phyloP scores from a whole-genome alignment of 2,113 vertebrate species.

The Naja naja region DNA sequence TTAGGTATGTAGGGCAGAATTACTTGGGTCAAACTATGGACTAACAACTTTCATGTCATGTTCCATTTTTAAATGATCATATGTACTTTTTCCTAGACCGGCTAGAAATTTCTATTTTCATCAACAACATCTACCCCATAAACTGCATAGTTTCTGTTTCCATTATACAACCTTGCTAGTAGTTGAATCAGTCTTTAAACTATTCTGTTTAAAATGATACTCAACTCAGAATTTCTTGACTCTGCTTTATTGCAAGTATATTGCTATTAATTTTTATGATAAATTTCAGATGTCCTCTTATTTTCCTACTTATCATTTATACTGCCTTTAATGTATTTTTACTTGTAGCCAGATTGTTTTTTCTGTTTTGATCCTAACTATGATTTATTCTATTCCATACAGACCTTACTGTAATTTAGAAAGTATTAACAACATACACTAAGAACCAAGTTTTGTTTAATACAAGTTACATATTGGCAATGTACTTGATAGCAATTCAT shows the following conservation, averaged over 20 bases:
- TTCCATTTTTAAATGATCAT: neutral
- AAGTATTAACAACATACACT: neutral
- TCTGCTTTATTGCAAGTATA: neutral
- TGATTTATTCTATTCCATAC: neutral
- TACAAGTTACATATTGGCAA: neutral
- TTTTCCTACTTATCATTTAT: neutral
- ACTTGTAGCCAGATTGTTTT: neutral
- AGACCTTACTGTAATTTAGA: neutral
- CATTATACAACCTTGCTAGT: neutral
- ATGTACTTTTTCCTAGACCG: neutral
- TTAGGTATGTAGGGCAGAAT: neutral
- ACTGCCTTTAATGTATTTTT: neutral
- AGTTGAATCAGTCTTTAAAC: neutral
- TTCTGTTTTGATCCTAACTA: neutral
- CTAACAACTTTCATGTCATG: neutral
- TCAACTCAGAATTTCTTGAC: neutral
- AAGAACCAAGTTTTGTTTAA: neutral
- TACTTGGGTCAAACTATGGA: neutral
- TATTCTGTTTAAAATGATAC: neutral
- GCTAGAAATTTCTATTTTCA: neutral
- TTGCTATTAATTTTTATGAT: neutral
- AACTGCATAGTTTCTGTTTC: neutral
- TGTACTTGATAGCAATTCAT: neutral
- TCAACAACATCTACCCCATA: neutral
- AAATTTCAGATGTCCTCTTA: neutral